Percentiles rank a stretch among this genome's conserved stretches.
Conservation (phyloP, 2,888 invertebrate species). For the Darwinula stevensoni region DNA sequence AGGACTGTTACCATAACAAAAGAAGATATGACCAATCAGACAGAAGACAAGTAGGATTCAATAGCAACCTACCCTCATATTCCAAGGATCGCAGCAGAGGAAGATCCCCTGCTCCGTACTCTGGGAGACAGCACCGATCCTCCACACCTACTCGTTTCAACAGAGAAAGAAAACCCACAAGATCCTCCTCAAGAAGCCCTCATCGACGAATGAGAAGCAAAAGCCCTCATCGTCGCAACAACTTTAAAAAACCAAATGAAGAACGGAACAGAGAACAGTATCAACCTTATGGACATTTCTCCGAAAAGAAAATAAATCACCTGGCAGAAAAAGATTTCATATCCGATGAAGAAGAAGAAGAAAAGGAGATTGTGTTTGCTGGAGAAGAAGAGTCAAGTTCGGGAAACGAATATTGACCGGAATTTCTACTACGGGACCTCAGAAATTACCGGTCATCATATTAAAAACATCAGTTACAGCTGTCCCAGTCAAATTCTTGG, state of each 20-base stretch:
- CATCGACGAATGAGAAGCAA: conserved; percentile 2
- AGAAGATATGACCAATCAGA: conserved; percentile 2
- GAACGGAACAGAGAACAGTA: conserved; percentile 2
- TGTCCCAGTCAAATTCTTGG: conserved; percentile 2
- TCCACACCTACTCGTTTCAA: conserved; percentile 2
- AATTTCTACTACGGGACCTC: conserved; percentile 2
- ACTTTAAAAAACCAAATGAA: conserved; percentile 2
- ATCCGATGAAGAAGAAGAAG: conserved; percentile 2
- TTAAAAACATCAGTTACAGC: conserved; percentile 2
- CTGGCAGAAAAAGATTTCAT: conserved; percentile 1
- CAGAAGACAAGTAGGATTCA: conserved; percentile 2
- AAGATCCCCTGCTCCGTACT: conserved; percentile 2
- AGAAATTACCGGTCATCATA: conserved; percentile 2
- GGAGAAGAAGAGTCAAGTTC: conserved; percentile 2
- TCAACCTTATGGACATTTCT: conserved; percentile 2
- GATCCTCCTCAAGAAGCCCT: conserved; percentile 2
- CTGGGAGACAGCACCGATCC: conserved; percentile 2
- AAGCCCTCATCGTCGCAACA: conserved; percentile 2
- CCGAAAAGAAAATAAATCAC: conserved; percentile 2
- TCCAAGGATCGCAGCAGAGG: conserved; percentile 2
- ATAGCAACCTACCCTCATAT: conserved; percentile 2
- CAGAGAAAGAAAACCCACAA: conserved; percentile 2
- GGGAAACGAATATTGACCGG: conserved; percentile 2
- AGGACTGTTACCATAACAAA: conserved; percentile 2
- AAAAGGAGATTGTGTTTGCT: conserved; percentile 2